Evolutionary conservation across 2,797 vertebrate genomes (phyloP), one percentile per base, ranked within the genome.

Genomic region (Anas acuta): DNA sequence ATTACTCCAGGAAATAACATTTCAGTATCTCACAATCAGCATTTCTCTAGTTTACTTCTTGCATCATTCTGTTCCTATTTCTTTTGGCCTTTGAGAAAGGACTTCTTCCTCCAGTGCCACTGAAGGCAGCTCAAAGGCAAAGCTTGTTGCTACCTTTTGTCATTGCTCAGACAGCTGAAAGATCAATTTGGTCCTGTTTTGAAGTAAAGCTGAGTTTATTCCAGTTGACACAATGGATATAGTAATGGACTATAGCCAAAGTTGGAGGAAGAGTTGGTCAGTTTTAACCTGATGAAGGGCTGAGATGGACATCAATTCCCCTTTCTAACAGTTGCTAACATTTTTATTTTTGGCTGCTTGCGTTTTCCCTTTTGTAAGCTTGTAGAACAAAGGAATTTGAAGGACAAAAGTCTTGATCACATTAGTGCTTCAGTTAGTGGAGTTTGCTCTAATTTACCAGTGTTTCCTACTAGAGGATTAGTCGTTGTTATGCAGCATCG

Each of bases 1-100:
- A 92, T 95, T 90, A n/a, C 77, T 61, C 16, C 80, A 90, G 93
- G 94, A 96, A 96, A 95, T 92, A 84, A 22, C n/a, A 20, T 89
- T 84, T 82, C 61, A 54, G 28, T 86, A 62, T 94, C 80, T 92
- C 18, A 2, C 53, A 28, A 71, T 93, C 94, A 93, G 91, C 74
- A 7, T 64, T 94, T 92, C 76, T 81, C 33, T n/a, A 49, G 67
- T 92, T 92, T 84, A 32, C 9, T 79, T 41, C 33, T 79, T 6
- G 0, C 15, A 28, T 81, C 37, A 11, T 81, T 78, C 35, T 85
- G 28, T 39, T 78, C n/a, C 35, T 67, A 0, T 79, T 92, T 75
- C 47, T 84, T 64, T 32, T 54, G n/a, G 6, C 47, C 79, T 92
- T 81, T 51, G 21, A 72, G 70, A 72, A 57, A 2, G 4, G 30